Evolutionary conservation across 30 jellyfish, hydroid and myxozoan genomes (phyloP).

Genomic region (Morbakka virulenta): DNA sequence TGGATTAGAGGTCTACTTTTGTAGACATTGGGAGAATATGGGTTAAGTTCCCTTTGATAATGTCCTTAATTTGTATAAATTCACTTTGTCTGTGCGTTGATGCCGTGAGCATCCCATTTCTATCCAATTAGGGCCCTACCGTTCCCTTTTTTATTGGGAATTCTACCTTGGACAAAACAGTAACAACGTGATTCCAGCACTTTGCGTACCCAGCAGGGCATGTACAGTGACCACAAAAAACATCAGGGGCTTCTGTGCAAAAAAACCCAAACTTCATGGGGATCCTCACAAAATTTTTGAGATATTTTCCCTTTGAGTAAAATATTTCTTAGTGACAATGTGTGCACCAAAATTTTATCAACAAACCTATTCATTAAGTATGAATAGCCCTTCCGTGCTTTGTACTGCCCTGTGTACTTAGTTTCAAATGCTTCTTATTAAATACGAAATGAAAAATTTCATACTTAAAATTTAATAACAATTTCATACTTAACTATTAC

Average conservation of each 20-base stretch:
- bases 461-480: background rate
- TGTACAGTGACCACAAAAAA: slow-evolving; percentile 7
- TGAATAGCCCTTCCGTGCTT: no score
- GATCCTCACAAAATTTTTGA: slow-evolving; percentile 10
- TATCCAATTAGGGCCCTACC: slow-evolving; percentile 13
- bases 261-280: background rate
- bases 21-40: no score
- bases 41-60: no score
- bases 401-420: no score
- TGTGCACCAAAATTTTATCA: background rate
- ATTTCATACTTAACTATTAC: background rate
- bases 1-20: no score
- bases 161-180: slow-evolving; percentile 7
- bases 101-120: slow-evolving; percentile 2
- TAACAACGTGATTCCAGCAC: slow-evolving; percentile 24
- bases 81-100: background rate
- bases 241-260: background rate
- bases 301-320: background rate
- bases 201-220: slow-evolving; percentile 26
- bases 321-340: background rate
- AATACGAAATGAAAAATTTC: background rate
- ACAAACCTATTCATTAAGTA: background rate
- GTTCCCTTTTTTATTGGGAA: background rate
- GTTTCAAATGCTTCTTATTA: slow-evolving; percentile 1
- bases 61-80: background rate